Base-by-base conservation (phyloP, 2,888 invertebrate genomes). In the Papilio demoleus region DNA sequence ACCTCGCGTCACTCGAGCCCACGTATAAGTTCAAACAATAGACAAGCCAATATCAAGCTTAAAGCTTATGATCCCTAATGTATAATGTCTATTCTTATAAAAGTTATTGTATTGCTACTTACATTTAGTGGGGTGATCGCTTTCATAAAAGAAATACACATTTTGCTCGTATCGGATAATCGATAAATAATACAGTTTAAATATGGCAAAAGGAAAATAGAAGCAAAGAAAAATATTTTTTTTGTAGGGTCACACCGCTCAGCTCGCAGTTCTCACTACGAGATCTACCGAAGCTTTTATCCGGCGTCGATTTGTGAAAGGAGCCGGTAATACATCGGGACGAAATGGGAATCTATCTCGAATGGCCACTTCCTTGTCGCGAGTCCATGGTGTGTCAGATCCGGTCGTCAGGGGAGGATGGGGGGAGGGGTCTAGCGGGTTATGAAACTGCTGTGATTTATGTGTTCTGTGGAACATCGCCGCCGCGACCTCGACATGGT, bases 231-330 rank as follows among this genome's bases (percentile, higher is more conserved):
- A 84, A 82, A 86, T 87, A 87, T 88, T 17, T 84, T 84, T 85
- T 83, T 78, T 78, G 77, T 75, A 75, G 81, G 81, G 80, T 85
- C 83, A 58, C 84, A 86, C 85, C 85, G 86, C 81, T 87, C 24
- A 24, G 50, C 85, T 85, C 88, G 85, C 83, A 79, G 83, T 81
- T 85, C 81, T 77, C 83, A 82, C 83, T 82, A 79, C 78, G 85
- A 84, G 82, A 79, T 78, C 85, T 85, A 90, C 88, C 87, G 85
- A 83, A 85, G 83, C 84, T 84, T 81, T 83, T 78, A 82, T 84
- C 83, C 82, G 74, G 78, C 75, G 73, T 38, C 76, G 80, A 79
- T 81, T 80, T 78, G 81, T 82, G 81, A 86, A 85, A 86, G 82
- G 77, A 79, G 76, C 79, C 79, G 80, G 79, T 79, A 77, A 78